phyloP scores from a whole-genome alignment of 53 echinoderm and acorn worm species.

The Arbacia lixula region DNA sequence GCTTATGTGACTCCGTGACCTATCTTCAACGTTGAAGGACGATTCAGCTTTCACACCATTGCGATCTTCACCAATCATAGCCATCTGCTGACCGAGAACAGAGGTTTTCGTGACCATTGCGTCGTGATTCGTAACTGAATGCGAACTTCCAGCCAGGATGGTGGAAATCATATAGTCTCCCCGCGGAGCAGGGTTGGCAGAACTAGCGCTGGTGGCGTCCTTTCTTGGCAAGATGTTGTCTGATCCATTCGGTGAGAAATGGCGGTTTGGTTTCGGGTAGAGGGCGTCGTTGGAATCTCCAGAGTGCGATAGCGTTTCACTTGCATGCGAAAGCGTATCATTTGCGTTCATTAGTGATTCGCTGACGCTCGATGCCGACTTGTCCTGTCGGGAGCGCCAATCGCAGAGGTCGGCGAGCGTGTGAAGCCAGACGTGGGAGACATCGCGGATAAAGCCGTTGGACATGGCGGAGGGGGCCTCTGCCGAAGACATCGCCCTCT shows the following conservation, averaged over 20 bases:
- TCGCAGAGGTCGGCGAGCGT: conserved; percentile 57
- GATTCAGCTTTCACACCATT: too few species aligned
- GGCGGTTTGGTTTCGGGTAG: background rate
- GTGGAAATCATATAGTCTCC: conserved; percentile 40
- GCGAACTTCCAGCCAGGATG: conserved; percentile 41
- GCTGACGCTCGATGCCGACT: background rate
- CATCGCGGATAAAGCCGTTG: conserved; percentile 33
- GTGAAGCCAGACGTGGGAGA: conserved; percentile 36
- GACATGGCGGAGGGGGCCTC: too few species aligned
- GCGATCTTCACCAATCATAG: too few species aligned
- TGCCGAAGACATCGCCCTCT: too few species aligned
- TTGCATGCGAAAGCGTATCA: background rate
- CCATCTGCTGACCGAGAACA: too few species aligned
- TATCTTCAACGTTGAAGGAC: too few species aligned
- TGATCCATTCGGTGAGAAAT: background rate
- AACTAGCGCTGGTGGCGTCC: background rate
- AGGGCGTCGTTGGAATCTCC: background rate
- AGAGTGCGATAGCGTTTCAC: background rate
- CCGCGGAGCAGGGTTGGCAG: background rate
- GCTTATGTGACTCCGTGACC: too few species aligned
- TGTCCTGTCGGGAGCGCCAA: conserved; percentile 33
- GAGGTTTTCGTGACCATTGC: conserved; percentile 28
- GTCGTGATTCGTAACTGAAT: conserved; percentile 6
- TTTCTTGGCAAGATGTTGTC: background rate
- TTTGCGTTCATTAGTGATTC: too few species aligned